phyloP scores from a whole-genome alignment of 37 sponge, comb jelly and placozoan genomes.

The Cladorhizidae sp. region DNA sequence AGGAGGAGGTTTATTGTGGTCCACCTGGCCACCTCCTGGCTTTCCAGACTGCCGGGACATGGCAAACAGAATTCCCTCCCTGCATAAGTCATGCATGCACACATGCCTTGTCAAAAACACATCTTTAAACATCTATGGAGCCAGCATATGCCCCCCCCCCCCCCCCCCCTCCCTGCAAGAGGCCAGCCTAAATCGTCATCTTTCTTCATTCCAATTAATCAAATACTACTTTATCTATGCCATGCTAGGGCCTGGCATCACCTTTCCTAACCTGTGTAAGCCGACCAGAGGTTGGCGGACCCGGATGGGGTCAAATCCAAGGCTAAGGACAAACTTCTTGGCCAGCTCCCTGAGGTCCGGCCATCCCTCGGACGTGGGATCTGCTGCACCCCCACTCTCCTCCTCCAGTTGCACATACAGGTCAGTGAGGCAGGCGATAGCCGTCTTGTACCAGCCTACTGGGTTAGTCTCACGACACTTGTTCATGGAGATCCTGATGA shows the following conservation, averaged over 20 bases:
- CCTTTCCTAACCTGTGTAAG: constrained; percentile 66
- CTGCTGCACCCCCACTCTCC: constrained; percentile 30
- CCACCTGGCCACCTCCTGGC: neutral
- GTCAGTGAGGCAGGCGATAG: constrained; percentile 32
- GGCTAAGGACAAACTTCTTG: constrained; percentile 61
- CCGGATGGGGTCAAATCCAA: constrained; percentile 76
- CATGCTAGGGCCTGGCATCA: too few species aligned
- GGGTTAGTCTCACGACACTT: constrained; percentile 57
- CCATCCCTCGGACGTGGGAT: constrained; percentile 49
- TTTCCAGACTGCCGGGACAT: constrained; percentile 15
- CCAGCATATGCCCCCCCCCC: too few species aligned
- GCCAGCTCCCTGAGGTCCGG: constrained; percentile 49
- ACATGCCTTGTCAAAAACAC: neutral
- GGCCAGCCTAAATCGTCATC: too few species aligned
- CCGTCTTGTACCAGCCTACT: constrained; percentile 56
- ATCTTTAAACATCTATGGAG: too few species aligned
- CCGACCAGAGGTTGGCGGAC: constrained; percentile 76
- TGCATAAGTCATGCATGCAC: neutral
- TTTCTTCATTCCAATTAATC: too few species aligned
- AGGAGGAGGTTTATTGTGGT: constrained; percentile 23
- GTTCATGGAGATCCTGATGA: constrained; percentile 70
- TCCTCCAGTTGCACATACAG: constrained; percentile 23
- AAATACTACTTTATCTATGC: too few species aligned
- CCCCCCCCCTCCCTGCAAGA: too few species aligned
- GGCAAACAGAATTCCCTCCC: constrained; percentile 79